Evolutionary conservation across 1,140 invertebrate species (phyloP), one percentile per base, ranked within the genome.

Genomic region (Temnothorax longispinosus): DNA sequence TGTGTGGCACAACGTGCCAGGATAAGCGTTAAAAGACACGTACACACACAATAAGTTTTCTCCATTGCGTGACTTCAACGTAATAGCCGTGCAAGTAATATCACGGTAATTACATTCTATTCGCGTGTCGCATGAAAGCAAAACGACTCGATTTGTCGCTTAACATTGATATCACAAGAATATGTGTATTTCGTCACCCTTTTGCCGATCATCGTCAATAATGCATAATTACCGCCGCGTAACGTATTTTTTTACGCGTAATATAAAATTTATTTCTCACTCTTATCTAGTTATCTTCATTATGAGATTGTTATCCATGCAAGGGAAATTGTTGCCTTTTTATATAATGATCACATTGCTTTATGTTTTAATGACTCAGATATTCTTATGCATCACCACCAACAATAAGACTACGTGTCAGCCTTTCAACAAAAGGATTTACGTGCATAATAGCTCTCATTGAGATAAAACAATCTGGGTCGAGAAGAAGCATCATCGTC

Each of bases 71-170:
- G 80, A 84, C 69, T 75, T 60, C 8, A 41, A 75, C 27, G 41
- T 74, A 84, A 74, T 74, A 75, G n/a, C 44, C 27, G 44, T 60
- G 69, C 69, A 41, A 84, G 69, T 21, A 38, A 74, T 58, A 60
- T 60, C 69, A 50, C 13, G 56, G 21, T 84, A 84, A 84, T 84
- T 74, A 75, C 41, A 56, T 84, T 84, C 67, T 60, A 47, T 67
- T 74, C 38, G 41, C 69, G 80, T 60, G 69, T 84, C 47, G 27
- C 27, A 35, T 41, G 58, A 72, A 58, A 82, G 54, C 38, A 50
- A 62, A 11, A 27, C 47, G 64, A 56, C 47, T 67, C 41, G 54
- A 75, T 84, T 84, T 84, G 41, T 54, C 54, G 52, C 27, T 82
- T 82, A 72, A 82, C 18, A 10, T 32, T 44, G 21, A 18, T 81